These are phyloP conservation scores for Eleutherodactylus coqui DNA, from an alignment of 2,797 vertebrate genomes.

Conservation along the genomic window DNA sequence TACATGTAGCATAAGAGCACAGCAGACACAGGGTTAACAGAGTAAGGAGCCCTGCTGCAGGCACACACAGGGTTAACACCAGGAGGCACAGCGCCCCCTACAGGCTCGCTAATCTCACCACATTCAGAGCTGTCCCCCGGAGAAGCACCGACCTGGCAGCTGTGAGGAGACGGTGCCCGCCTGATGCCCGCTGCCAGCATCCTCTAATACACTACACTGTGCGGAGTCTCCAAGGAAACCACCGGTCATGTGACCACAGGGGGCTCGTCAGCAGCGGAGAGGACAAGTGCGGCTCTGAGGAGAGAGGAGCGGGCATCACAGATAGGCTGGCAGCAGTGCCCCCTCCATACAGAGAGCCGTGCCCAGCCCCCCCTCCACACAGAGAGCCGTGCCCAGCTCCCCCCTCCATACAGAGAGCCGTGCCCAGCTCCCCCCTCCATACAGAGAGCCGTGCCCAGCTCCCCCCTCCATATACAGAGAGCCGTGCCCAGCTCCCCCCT, in stretches of 20 bases:
- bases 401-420: not conserved
- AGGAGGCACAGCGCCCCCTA: not conserved
- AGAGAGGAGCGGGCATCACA: not conserved
- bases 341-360: not conserved
- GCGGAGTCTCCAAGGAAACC: conserved; percentile 88
- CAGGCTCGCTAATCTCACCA: not conserved
- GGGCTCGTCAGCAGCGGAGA: conserved; percentile 40
- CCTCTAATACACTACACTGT: conserved; percentile 76
- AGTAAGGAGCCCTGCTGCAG: no score
- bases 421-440: not conserved
- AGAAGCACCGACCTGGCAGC: conserved; percentile 64
- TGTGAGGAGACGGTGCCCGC: conserved; percentile 73
- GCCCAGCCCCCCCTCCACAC: not conserved
- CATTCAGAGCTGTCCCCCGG: not conserved
- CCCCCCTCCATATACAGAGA: no score
- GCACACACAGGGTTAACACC: not conserved
- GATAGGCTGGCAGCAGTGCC: not conserved
- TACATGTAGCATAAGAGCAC: not conserved
- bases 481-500: no score
- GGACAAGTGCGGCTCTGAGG: conserved; percentile 9
- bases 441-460: not conserved
- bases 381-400: not conserved
- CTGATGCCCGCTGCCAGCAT: conserved; percentile 76
- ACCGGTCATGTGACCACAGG: conserved; percentile 74
- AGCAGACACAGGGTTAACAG: no score